phyloP scores from a whole-genome alignment of 1,140 invertebrate species.

The Tyrophagus putrescentiae region DNA sequence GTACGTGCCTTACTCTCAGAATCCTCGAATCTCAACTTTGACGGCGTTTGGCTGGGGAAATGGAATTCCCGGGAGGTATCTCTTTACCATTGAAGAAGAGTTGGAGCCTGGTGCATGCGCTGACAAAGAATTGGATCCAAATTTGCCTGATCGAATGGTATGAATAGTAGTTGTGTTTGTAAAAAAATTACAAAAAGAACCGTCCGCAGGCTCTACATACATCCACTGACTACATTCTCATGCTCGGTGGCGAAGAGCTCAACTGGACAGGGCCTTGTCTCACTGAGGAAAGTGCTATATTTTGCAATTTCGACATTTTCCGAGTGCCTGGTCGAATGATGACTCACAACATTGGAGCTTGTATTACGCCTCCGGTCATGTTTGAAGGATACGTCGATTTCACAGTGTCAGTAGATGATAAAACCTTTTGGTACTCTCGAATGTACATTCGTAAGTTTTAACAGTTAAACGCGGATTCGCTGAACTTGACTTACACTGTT shows the following conservation, averaged over 20 bases:
- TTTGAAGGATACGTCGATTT: slow-evolving; percentile 79
- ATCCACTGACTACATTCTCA: slow-evolving; percentile 55
- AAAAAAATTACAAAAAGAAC: background rate
- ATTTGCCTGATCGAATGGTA: slow-evolving; percentile 38
- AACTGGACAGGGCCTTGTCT: slow-evolving; percentile 90
- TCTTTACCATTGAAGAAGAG: slow-evolving; percentile 84
- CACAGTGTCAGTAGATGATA: slow-evolving; percentile 59
- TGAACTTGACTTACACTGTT: background rate
- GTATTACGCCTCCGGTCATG: slow-evolving; percentile 69
- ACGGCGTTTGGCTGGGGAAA: slow-evolving; percentile 69
- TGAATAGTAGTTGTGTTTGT: slow-evolving; percentile 61
- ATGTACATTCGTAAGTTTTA: slow-evolving; percentile 68
- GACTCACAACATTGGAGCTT: slow-evolving; percentile 57
- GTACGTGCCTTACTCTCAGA: slow-evolving; percentile 76
- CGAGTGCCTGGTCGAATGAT: slow-evolving; percentile 30
- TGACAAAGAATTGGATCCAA: slow-evolving; percentile 28
- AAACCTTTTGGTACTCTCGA: slow-evolving; percentile 72
- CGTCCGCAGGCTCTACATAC: background rate
- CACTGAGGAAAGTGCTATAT: slow-evolving; percentile 51
- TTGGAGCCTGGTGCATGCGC: slow-evolving; percentile 73
- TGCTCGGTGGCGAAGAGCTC: slow-evolving; percentile 80
- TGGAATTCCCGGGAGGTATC: slow-evolving; percentile 67
- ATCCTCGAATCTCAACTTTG: slow-evolving; percentile 61
- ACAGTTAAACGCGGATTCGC: background rate
- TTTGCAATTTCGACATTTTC: slow-evolving; percentile 43